Evolutionary conservation across 2,113 vertebrate species (phyloP).

Genomic region (Xenus cinereus): DNA sequence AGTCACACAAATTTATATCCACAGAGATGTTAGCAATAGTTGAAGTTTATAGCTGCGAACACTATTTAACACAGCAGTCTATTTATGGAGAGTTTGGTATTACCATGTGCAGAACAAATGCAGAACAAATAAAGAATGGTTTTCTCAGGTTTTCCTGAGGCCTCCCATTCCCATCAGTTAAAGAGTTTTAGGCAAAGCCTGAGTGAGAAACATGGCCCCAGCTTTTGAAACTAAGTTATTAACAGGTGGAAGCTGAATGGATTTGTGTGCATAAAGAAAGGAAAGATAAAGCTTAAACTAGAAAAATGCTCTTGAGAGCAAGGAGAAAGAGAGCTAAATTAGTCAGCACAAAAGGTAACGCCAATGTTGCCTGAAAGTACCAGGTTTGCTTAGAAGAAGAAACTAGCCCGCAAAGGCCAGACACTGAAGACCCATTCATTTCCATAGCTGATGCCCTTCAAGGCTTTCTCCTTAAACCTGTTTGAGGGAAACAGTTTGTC

Average conservation of each 20-base stretch:
- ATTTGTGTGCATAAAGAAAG: neutral
- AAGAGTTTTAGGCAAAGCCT: neutral
- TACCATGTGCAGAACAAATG: neutral
- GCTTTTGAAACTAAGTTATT: neutral
- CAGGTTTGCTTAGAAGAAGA: neutral
- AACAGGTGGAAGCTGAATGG: neutral
- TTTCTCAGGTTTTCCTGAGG: neutral
- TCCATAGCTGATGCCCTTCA: neutral
- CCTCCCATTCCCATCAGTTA: neutral
- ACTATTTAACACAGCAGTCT: neutral
- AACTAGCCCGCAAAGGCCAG: neutral
- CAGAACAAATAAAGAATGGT: neutral
- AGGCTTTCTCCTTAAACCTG: neutral
- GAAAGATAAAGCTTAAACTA: neutral
- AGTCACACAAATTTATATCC: neutral
- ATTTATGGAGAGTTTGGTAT: neutral
- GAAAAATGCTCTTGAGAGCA: neutral
- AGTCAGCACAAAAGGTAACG: neutral
- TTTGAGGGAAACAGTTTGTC: neutral
- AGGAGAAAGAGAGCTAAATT: neutral
- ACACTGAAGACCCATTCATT: neutral
- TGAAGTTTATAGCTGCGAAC: neutral
- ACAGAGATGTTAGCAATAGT: neutral
- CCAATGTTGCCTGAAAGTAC: neutral
- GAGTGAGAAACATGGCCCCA: neutral